Evolutionary conservation across 2,113 vertebrate genomes (phyloP), one percentile per base, ranked within the genome.

Genomic region (Centropus bengalensis): DNA sequence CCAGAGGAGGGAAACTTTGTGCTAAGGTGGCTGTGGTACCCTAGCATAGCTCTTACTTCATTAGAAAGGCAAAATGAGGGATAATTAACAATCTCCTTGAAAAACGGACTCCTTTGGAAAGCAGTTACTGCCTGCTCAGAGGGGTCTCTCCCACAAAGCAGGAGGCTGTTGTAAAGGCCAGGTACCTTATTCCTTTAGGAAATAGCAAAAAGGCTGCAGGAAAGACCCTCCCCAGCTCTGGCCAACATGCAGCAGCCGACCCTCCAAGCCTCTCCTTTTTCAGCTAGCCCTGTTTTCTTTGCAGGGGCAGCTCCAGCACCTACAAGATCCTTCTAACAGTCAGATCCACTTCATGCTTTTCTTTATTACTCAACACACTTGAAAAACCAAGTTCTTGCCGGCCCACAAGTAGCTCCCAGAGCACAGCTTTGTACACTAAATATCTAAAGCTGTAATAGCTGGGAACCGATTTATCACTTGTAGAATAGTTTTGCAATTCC

Each of bases 401-500:
- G 45, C 17, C 42, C 36, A n/a, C 38, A 2, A 49, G 33, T 14
- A 82, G 78, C 36, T 73, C 64, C 62, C 8, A 52, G 64, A 36
- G 69, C 42, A 79, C 47, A 58, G 45, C 55, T 89, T 36, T 78
- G 55, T 64, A 73, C 75, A 73, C 67, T 47, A 38, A 68, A 10
- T 69, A 92, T 36, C 80, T 67, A 44, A 88, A 86, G 82, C 26
- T 86, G 42, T 42, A 55, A 26, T 59, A 94, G 52, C 68, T 83
- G 52, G 70, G 38, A 91, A 92, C 30, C 47, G 93, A 82, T 78
- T 84, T 94, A 93, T 64, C 85, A 90, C 90, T 75, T 90, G 64
- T 80, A 93, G 60, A 81, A 79, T 4, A 86, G 88, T 88, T 96
- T 91, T 92, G 95, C 92, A 95, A 95, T 81, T 74, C 68, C 45